Evolutionary conservation across 2,797 vertebrate genomes (phyloP), one percentile per base, ranked within the genome.

Genomic region (Percopsis omiscomaycus): DNA sequence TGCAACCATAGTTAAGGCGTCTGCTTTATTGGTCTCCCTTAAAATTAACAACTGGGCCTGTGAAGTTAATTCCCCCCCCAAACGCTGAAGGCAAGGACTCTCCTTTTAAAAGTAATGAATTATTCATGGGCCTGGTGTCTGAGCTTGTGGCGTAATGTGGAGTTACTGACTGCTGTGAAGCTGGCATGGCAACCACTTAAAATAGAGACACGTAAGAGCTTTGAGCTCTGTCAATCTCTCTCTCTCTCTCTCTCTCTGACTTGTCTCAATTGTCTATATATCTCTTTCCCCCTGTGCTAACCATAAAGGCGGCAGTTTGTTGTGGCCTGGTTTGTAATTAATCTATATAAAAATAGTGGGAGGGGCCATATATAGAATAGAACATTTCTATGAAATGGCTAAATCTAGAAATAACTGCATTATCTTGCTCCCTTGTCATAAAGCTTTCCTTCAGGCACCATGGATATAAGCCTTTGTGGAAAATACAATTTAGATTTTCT

Each of bases 171-270:
- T 84, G 83, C 85, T 88, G 83, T 78, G 81, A 86, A 84, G 83
- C 84, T 85, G 79, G 85, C 86, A 86, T 88, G 82, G 85, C 85
- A 89, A 88, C 84, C 83, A 88, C 74, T 86, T 85, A 79, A 85
- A 87, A 83, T 73, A 81, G 64, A 81, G 80, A 65, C 75, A 73
- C 66, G 66, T 66, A 60, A 72, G 70, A 85, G 75, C 75, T 57
- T 55, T 32, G 73, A 61, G 77, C 81, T 53, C 11, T 78, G 80
- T 84, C 80, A 77, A 1, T 81, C 80, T 10, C n/a, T 12, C 55
- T 46, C 12, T 46, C n/a, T 49, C 13, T 49, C 47, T 49, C 47
- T 14, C 9, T 14, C 3, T 49, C 13, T 49, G 1, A 1, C 9
- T 49, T 53, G 50, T 80, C 29, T 42, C 6, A 42, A 42, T 42